A percentile compares a stretch with the other conserved stretches of the same genome.
Conservation (phyloP, 2,888 invertebrate species). For the Diarsia brunnea region DNA sequence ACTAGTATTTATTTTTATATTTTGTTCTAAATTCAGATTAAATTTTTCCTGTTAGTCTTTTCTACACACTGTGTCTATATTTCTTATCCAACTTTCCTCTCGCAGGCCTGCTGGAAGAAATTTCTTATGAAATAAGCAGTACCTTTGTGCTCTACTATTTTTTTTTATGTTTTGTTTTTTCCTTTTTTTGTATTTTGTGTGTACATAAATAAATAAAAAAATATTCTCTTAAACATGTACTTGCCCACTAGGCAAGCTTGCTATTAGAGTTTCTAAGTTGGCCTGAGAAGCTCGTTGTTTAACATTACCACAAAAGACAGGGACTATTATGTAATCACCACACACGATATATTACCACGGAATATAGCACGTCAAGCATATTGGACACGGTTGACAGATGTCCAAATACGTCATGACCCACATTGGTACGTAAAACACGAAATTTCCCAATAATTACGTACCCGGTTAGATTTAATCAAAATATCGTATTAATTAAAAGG, state of each 20-base stretch:
- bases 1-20: no score
- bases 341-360: not conserved
- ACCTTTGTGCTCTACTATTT: no score
- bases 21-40: no score
- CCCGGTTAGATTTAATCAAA: conserved; percentile 46
- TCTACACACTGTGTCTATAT: no score
- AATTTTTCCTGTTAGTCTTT: no score
- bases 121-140: no score
- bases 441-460: conserved; percentile 26
- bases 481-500: conserved; percentile 52
- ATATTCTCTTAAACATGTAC: not conserved
- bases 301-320: not conserved
- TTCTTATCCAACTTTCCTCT: no score
- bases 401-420: not conserved
- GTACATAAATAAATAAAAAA: no score
- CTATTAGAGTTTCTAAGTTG: not conserved
- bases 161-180: no score
- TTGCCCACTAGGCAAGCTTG: not conserved
- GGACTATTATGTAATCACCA: not conserved
- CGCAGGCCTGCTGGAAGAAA: no score
- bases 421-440: not conserved
- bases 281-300: not conserved
- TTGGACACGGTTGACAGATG: conserved; percentile 6
- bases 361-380: not conserved
- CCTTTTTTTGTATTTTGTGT: no score